Percentiles rank a stretch among this genome's conserved stretches.
These are phyloP conservation scores for Drosophila demipolita DNA, from an alignment of 2,888 invertebrate species.

Conservation along the genomic window DNA sequence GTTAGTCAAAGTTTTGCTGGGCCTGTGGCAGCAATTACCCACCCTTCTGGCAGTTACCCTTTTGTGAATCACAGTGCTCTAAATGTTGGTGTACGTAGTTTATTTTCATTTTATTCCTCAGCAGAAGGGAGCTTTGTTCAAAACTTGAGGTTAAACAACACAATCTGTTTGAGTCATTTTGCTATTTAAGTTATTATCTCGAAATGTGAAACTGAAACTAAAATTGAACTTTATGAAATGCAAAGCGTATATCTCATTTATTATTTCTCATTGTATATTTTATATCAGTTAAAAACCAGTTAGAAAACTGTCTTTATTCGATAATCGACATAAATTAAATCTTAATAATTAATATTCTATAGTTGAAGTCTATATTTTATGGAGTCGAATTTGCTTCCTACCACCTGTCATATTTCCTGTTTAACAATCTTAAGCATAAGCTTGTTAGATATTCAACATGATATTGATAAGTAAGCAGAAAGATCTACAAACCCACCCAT, in stretches of 20 bases:
- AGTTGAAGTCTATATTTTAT: neutral
- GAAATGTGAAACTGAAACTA: neutral
- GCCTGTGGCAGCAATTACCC: neutral
- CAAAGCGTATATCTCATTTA: neutral
- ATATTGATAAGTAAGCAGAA: neutral
- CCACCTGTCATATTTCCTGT: no score
- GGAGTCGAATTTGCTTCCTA: neutral
- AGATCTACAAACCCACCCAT: neutral
- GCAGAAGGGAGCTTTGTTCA: neutral
- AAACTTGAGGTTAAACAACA: neutral
- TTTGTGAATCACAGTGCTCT: constrained; percentile 23
- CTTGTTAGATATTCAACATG: neutral
- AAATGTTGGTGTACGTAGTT: neutral
- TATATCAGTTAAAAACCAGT: neutral
- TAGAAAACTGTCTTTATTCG: neutral
- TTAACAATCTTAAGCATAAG: neutral
- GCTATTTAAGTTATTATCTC: neutral
- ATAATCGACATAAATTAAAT: neutral
- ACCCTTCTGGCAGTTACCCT: constrained; percentile 21
- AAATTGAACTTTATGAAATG: neutral
- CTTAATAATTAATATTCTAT: neutral
- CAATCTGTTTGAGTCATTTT: neutral
- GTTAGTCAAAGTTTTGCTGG: constrained; percentile 53
- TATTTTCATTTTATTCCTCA: neutral
- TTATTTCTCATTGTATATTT: neutral